phyloP scores from a whole-genome alignment of 2,113 vertebrate genomes.

The Perognathus longimembris region DNA sequence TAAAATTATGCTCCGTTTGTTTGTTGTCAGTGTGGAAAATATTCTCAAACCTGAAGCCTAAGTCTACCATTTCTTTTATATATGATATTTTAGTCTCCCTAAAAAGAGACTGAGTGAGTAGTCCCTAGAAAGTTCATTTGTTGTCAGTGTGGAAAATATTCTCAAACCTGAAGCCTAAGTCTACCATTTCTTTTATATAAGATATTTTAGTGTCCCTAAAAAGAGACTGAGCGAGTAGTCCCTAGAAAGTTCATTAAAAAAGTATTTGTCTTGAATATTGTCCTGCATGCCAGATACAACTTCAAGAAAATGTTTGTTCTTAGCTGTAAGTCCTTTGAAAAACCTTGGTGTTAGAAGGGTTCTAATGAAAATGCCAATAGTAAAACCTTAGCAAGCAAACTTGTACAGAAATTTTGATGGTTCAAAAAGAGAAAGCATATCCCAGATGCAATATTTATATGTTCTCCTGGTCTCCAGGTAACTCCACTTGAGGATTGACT shows the following conservation, averaged over 20 bases:
- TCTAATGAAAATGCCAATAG: conserved; percentile 66
- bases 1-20: not conserved
- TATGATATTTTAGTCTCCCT: not conserved
- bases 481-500: conserved; percentile 33
- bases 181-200: not conserved
- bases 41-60: not conserved
- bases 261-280: not conserved
- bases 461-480: not conserved
- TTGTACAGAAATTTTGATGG: conserved; percentile 37
- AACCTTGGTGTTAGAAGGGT: conserved; percentile 28
- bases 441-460: conserved; percentile 61
- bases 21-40: not conserved
- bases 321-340: conserved; percentile 38
- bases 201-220: not conserved
- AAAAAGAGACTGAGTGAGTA: not conserved
- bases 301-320: conserved; percentile 62
- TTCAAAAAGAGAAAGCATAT: conserved; percentile 9
- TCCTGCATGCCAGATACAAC: not conserved
- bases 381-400: conserved; percentile 67
- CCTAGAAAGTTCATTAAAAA: conserved; percentile 15
- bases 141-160: not conserved
- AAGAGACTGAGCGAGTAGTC: not conserved
- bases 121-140: not conserved
- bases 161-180: not conserved
- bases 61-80: not conserved